Evolutionary conservation across 1,140 invertebrate genomes (phyloP).

Genomic region (silkworm (Bombyx mori)): ASM3026992v2 NC_085117.1:11681501-11682000

Average conservation of each 20-base stretch:
- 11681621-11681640: constrained; percentile 3
- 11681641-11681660: constrained; percentile 8
- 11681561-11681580: constrained; percentile 44
- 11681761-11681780: constrained; percentile 65
- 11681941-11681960: too few relatives aligned
- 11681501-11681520: constrained; percentile 46
- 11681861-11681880: too few relatives aligned
- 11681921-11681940: too few relatives aligned
- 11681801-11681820: constrained; percentile 67
- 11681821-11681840: constrained; percentile 64
- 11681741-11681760: constrained; percentile 32
- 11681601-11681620: too few relatives aligned
- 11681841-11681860: constrained; percentile 19
- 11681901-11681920: too few relatives aligned
- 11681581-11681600: constrained; percentile 34
- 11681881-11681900: too few relatives aligned
- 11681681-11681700: not conserved
- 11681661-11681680: constrained; percentile 5
- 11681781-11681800: constrained; percentile 51
- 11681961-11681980: too few relatives aligned
- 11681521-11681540: constrained; percentile 37
- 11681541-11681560: constrained; percentile 35
- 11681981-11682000: too few relatives aligned
- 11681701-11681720: not conserved
- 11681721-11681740: constrained; percentile 46